Evolutionary conservation across 2,113 vertebrate genomes (phyloP).

Genomic region (Phaethornis superciliosus): DNA sequence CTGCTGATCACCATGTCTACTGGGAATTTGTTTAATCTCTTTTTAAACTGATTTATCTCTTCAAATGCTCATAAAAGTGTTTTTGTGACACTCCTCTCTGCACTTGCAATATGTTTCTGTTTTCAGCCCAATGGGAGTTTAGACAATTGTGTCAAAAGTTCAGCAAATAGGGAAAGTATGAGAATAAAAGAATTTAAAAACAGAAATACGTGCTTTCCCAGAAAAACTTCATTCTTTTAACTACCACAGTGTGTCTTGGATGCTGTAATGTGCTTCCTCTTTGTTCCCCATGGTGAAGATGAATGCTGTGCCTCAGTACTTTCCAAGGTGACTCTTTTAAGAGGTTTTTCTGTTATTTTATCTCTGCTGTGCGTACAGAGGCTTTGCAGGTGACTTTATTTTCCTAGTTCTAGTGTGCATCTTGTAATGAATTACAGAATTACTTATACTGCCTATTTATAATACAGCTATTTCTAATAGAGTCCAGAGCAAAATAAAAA

Average conservation of each 20-base stretch:
- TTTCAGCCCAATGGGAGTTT: not conserved
- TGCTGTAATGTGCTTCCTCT: not conserved
- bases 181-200: slow-evolving; percentile 11
- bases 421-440: not conserved
- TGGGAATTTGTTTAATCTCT: slow-evolving; percentile 32
- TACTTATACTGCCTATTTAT: not conserved
- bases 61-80: not conserved
- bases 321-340: slow-evolving; percentile 49
- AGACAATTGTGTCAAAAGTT: not conserved
- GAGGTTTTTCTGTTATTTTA: not conserved
- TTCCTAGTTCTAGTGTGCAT: not conserved
- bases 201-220: not conserved
- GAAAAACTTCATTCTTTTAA: slow-evolving; percentile 8
- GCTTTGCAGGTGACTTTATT: slow-evolving; percentile 11
- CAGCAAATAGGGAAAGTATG: not conserved
- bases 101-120: not conserved
- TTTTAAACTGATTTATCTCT: not conserved
- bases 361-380: slow-evolving; percentile 14
- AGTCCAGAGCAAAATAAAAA: not conserved
- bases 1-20: not conserved
- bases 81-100: not conserved
- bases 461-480: not conserved
- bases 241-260: not conserved
- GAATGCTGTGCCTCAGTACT: not conserved
- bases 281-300: not conserved